Base-by-base conservation (phyloP, 2,888 invertebrate genomes). In the Parascotia fuliginaria region DNA sequence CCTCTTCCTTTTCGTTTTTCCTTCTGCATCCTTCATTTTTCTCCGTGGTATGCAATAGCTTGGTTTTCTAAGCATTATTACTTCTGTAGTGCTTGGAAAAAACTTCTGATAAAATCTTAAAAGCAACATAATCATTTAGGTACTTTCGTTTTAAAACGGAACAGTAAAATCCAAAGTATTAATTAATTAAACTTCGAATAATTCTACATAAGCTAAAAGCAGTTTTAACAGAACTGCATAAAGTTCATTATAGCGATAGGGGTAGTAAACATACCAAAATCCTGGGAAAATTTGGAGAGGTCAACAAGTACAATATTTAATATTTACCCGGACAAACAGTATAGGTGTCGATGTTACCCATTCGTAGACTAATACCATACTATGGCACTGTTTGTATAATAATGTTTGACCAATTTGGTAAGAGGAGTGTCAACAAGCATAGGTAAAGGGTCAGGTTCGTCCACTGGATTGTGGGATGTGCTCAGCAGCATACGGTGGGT, bases 261-360 rank as follows among this genome's bases (percentile, higher is more conserved):
- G 39, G 9, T 2, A 16, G 3, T 7, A 22, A 3, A 27, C n/a
- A 24, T n/a, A 36, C 27, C 12, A 9, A 49, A 53, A 65, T 70
- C 83, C 81, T 87, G 88, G 85, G 87, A 88, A 87, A 62, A 69
- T 77, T 77, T 76, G 60, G 75, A 68, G 70, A 71, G 83, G 81
- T 81, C 78, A 81, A 77, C 69, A 74, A 48, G 54, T 48, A 69
- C 59, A 70, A 64, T 61, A 60, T 73, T 65, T 65, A 51, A 51
- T 85, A 71, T 88, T 87, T 87, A 71, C 73, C 54, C 70, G 64
- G 37, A 66, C 76, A 82, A 83, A 82, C 73, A 81, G 69, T 65
- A 80, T 77, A 87, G 88, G 88, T 88, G 88, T 84, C 77, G 81
- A 81, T 77, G 83, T 80, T 73, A 77, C 75, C 79, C 78, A 73